phyloP scores from a whole-genome alignment of 2,797 vertebrate genomes.

The Microcaecilia unicolor region DNA sequence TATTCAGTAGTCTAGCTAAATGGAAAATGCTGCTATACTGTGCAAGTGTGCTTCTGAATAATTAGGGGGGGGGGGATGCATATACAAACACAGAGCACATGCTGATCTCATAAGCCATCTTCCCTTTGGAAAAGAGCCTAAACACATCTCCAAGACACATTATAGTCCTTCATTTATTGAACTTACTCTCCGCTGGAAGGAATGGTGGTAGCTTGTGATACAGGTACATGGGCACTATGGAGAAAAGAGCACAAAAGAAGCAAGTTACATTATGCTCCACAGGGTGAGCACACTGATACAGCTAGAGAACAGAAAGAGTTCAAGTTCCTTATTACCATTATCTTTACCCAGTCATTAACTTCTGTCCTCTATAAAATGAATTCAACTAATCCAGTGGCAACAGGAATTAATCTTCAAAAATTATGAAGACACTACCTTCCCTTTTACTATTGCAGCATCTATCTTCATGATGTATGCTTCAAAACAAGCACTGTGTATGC shows the following conservation, averaged over 20 bases:
- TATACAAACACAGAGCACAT: too few relatives aligned
- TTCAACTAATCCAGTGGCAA: conserved; percentile 4
- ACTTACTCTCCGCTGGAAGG: conserved; percentile 81
- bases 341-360: conserved; percentile 20
- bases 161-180: too few relatives aligned
- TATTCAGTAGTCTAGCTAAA: too few relatives aligned
- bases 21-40: too few relatives aligned
- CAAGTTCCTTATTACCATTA: neutral
- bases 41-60: too few relatives aligned
- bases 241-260: conserved; percentile 31
- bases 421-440: neutral
- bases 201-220: conserved; percentile 62
- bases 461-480: neutral
- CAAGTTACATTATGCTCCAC: conserved; percentile 1
- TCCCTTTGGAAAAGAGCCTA: too few relatives aligned
- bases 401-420: neutral
- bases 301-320: neutral
- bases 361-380: neutral
- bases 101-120: too few relatives aligned
- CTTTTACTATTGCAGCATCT: conserved; percentile 1
- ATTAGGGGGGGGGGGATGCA: too few relatives aligned
- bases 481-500: neutral
- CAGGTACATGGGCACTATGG: conserved; percentile 68
- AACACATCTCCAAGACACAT: too few relatives aligned
- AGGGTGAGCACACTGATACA: neutral